Base-by-base conservation (phyloP, 2,888 invertebrate species). In the Spatulosminthurus flaviceps region DNA sequence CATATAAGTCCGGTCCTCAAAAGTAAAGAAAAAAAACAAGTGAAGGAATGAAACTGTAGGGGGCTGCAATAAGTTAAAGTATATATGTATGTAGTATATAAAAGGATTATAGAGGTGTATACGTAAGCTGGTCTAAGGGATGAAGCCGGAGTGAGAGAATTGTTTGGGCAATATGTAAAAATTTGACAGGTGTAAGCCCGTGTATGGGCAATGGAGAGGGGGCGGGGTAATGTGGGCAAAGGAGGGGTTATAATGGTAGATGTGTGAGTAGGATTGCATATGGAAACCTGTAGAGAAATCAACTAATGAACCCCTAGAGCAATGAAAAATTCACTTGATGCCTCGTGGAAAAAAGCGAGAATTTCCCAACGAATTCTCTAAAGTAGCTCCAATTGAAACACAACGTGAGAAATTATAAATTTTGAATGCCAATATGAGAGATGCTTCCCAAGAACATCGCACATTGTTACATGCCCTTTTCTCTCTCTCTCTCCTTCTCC, bases 271-370 rank as follows among this genome's bases (percentile, higher is more conserved):
- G 60, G 51, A 76, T 60, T 77, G 78, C 66, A 78, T 66, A 73
- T 70, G 81, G 82, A 82, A 83, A 83, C 83, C 83, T 82, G 84
- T 83, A 82, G 84, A 83, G 84, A 84, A 84, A 84, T 84, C 84
- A 84, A 82, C 83, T 84, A 84, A 84, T 84, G 84, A 84, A 84
- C 81, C 84, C 83, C 84, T 71, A 79, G 84, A 82, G 84, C 83
- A 83, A 84, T 84, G 81, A 84, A 84, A 84, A 82, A 83, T 84
- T 83, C 82, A 83, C 82, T 83, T 81, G 81, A 81, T 82, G 81
- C 82, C 77, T 71, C 81, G 41, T 77, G 76, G 80, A 82, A 82
- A 83, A 81, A 79, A 80, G 70, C 73, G 77, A 72, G 75, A 83
- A 81, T 79, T 76, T 79, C 75, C 80, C 76, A 78, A 60, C 72